Percentiles rank a stretch among this genome's conserved stretches.
phyloP scores from a whole-genome alignment of 2,797 vertebrate genomes.

The Emydoidea blandingii region DNA sequence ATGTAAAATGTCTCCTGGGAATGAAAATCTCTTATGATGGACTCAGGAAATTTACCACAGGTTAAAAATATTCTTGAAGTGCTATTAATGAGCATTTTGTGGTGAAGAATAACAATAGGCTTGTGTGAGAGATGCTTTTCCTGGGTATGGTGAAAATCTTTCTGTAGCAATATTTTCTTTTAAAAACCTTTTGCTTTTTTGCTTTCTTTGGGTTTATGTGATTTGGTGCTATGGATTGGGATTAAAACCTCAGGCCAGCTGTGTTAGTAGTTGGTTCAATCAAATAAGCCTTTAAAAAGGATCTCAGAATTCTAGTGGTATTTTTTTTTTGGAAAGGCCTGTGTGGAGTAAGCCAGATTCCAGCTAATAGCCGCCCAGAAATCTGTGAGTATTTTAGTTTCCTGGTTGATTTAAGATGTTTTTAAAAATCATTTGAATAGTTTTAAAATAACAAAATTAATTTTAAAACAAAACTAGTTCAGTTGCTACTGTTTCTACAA shows the following conservation, averaged over 20 bases:
- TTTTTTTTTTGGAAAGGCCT: constrained; percentile 78
- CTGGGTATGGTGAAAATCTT: constrained; percentile 73
- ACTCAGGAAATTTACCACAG: constrained; percentile 73
- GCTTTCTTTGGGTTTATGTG: constrained; percentile 83
- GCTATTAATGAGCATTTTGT: constrained; percentile 73
- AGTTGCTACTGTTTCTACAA: neutral
- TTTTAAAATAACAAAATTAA: neutral
- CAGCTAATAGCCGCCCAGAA: constrained; percentile 79
- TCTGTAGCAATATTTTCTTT: constrained; percentile 70
- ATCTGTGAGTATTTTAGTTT: constrained; percentile 90
- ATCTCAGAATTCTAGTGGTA: constrained; percentile 81
- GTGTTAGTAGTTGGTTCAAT: constrained; percentile 85
- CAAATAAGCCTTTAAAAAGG: constrained; percentile 79
- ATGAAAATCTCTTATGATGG: neutral
- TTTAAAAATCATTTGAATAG: constrained; percentile 4
- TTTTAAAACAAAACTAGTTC: neutral
- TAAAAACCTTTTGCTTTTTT: constrained; percentile 57
- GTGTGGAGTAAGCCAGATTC: constrained; percentile 83
- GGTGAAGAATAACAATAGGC: constrained; percentile 66
- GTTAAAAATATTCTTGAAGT: constrained; percentile 83
- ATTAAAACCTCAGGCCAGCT: constrained; percentile 96
- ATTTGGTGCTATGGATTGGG: constrained; percentile 88
- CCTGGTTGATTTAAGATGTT: constrained; percentile 42
- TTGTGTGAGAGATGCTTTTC: constrained; percentile 61
- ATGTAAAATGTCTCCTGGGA: constrained; percentile 29